Conservation (phyloP, 2,888 invertebrate genomes). For the Busseola fusca region DNA sequence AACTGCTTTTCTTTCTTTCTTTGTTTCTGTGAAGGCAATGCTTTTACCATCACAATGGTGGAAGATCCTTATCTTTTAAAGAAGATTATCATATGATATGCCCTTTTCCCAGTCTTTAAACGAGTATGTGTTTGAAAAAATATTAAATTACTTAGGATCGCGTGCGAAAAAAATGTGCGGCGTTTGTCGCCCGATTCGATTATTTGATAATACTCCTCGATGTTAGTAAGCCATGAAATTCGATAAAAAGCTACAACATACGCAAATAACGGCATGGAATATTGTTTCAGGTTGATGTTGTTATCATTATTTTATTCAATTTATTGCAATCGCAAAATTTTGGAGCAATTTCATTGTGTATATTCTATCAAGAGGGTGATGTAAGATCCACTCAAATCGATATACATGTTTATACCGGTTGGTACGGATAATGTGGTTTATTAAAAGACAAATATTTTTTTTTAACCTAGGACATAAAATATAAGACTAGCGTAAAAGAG, state of each 20-base stretch:
- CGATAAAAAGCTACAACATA: constrained; percentile 23
- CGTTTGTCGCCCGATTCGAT: constrained; percentile 57
- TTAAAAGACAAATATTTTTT: background rate
- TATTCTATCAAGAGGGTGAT: background rate
- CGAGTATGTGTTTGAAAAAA: constrained; percentile 29
- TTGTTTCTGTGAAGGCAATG: too few species aligned
- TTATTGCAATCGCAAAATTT: constrained; percentile 4
- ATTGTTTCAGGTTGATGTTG: constrained; percentile 31
- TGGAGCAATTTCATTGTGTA: background rate
- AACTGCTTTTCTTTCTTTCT: too few species aligned
- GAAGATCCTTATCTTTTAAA: too few species aligned
- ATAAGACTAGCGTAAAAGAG: background rate
- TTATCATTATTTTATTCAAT: constrained; percentile 25
- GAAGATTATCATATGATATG: background rate
- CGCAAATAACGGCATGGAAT: constrained; percentile 23
- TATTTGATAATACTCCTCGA: constrained; percentile 59
- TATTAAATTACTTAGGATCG: constrained; percentile 54
- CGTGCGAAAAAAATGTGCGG: constrained; percentile 52
- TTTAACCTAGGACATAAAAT: background rate
- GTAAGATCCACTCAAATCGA: background rate
- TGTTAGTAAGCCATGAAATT: constrained; percentile 52
- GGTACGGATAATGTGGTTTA: background rate
- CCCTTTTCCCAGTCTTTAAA: background rate
- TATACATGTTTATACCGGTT: background rate
- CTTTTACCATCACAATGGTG: too few species aligned